These are phyloP conservation scores for Epinotia demarniana DNA, from an alignment of 2,888 invertebrate species.

Conservation along the genomic window DNA sequence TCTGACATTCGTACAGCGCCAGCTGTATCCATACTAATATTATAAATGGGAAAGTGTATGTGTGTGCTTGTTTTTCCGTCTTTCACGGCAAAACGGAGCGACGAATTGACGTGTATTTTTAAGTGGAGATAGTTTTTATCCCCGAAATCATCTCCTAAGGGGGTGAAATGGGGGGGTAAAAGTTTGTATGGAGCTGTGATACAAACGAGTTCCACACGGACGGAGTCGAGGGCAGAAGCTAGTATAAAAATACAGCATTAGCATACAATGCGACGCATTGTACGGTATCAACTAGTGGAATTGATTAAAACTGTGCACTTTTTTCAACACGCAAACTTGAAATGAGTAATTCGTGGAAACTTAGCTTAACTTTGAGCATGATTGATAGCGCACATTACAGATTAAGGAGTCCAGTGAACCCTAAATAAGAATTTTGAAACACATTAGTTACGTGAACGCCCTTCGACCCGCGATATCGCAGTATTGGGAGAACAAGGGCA, in stretches of 20 bases:
- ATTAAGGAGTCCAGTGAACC: constrained; percentile 40
- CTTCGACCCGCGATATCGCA: constrained; percentile 37
- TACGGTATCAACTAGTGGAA: background rate
- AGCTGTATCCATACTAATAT: no score
- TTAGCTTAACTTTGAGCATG: constrained; percentile 28
- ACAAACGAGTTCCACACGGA: no score
- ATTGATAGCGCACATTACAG: constrained; percentile 36
- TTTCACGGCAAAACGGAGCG: no score
- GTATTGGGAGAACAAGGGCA: background rate
- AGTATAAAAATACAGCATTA: background rate
- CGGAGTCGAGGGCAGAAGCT: no score
- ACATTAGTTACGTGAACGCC: constrained; percentile 51
- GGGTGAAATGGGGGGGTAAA: no score
- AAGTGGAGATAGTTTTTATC: no score
- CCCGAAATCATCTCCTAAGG: no score
- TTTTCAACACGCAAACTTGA: constrained; percentile 20
- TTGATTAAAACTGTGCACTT: constrained; percentile 16
- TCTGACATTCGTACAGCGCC: background rate
- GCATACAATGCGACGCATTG: background rate
- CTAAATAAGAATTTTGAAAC: constrained; percentile 46
- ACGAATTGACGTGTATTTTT: no score
- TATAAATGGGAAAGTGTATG: no score
- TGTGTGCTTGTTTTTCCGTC: no score
- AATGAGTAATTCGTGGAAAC: constrained; percentile 8
- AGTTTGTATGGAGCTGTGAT: no score